Evolutionary conservation across 2,888 invertebrate genomes (phyloP).

Genomic region (Euproctis similis): DNA sequence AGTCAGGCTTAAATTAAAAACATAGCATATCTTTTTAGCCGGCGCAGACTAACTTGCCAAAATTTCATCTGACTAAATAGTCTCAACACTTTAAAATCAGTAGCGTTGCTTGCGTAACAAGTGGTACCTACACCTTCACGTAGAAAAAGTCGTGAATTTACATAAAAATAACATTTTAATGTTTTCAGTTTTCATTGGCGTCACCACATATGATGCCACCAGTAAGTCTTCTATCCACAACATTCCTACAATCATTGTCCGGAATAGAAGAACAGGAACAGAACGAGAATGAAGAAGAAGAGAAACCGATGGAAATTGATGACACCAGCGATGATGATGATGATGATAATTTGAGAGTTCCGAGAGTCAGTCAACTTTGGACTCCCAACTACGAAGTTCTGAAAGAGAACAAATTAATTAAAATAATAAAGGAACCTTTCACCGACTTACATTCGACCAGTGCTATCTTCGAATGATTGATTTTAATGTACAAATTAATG

Average conservation of each 20-base stretch:
- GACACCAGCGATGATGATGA: conserved; percentile 51
- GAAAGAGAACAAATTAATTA: conserved; percentile 60
- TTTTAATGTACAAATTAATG: not conserved
- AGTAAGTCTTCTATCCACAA: conserved; percentile 52
- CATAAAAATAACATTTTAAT: too few relatives aligned
- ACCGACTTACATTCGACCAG: conserved; percentile 43
- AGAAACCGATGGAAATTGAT: conserved; percentile 36
- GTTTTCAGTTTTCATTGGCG: conserved; percentile 55
- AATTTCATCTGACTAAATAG: too few relatives aligned
- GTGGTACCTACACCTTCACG: too few relatives aligned
- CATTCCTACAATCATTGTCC: conserved; percentile 57
- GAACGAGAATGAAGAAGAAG: conserved; percentile 24
- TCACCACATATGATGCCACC: conserved; percentile 67
- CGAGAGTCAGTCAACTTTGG: conserved; percentile 50
- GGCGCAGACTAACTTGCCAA: too few relatives aligned
- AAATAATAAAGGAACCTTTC: conserved; percentile 48
- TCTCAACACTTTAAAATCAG: too few relatives aligned
- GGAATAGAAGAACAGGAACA: conserved; percentile 40
- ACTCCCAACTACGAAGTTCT: conserved; percentile 58
- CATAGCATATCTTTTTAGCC: too few relatives aligned
- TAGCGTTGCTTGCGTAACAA: too few relatives aligned
- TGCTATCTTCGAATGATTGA: conserved; percentile 32
- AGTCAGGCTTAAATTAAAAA: too few relatives aligned
- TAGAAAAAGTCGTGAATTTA: too few relatives aligned
- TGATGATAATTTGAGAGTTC: conserved; percentile 28